Evolutionary conservation across 2,113 vertebrate genomes (phyloP), one percentile per base, ranked within the genome.

Genomic region (Anser cygnoides): DNA sequence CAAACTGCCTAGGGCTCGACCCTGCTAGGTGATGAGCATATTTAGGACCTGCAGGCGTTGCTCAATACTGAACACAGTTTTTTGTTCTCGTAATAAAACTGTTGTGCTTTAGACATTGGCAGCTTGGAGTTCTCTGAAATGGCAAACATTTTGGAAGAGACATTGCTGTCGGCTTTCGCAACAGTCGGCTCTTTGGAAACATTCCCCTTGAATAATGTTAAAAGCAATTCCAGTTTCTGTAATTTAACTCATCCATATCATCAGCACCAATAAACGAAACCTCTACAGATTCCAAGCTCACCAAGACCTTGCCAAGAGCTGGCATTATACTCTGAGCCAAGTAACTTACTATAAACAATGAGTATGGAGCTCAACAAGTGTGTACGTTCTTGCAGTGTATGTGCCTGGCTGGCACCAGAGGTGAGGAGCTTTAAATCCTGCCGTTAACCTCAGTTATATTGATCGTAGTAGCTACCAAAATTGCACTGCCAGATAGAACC

Each of bases 241-340:
- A 91, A 94, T 96, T 94, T 84, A 96, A 87, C 67, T 96, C 77
- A 91, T 97, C 70, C 44, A 37, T 87, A 92, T 90, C 93, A 95
- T 95, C 94, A 95, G 76, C 73, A 86, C 70, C 87, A 95, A 95
- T 92, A 80, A 95, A 84, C 1, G 54, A 92, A 92, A 33, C 33
- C 65, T 81, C 82, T 87, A 29, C 50, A 85, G 89, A 81, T 91
- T 91, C 70, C 95, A 96, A 71, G 37, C 79, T 95, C 81, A 57
- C 72, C 65, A 84, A 62, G 72, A 87, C 74, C 61, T 95, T 95
- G 91, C 90, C 82, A 95, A 91, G 81, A 86, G 62, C 59, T 89
- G 75, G 55, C 61, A 89, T 77, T 91, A n/a, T 67, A 22, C 39
- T 96, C 44, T 63, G 73, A 81, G 71, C 73, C 95, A 95, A 92